Evolutionary conservation across 2,113 vertebrate genomes (phyloP), one percentile per base, ranked within the genome.

Genomic region (Cinclus mexicanus): DNA sequence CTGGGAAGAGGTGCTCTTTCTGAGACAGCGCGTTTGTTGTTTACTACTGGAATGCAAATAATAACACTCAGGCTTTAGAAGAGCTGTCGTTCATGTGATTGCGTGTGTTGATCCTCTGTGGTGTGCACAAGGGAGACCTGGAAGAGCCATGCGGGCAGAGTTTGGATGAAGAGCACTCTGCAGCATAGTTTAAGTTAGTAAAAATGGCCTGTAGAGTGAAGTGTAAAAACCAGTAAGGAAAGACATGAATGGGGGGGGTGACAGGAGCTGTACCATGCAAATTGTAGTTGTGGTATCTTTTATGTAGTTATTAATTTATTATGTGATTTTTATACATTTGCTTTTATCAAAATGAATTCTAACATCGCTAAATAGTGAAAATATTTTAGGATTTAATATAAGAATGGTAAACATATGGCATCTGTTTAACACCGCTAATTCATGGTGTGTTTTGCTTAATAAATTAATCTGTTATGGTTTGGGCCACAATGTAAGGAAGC

Each of bases 301-400:
- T 59, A 11, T 2, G 3, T 49, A 37, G 13, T 28, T 76, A 7
- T 85, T 60, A 56, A 68, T 49, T 31, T 2, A 1, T 69, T 49
- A 25, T 11, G 3, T 60, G 37, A 29, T n/a, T 69, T 64, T 33
- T 57, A 1, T 37, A 26, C 0, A 1, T 46, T 72, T 53, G 10
- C 9, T 50, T 56, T 50, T 74, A 37, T 33, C 22, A 35, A 74
- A 87, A 28, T 25, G 15, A 24, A 21, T 41, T 11, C 17, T 64
- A 22, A 6, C 1, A 0, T 55, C 0, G 0, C 52, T 56, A 14
- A 79, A 26, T 22, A 29, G 4, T 53, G 29, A 71, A 77, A 74
- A 46, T 82, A n/a, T 1, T 39, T n/a, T 65, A 61, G 18, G 37
- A 21, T 56, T 85, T 46, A 69, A 24, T 22, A 9, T 46, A 19